Evolutionary conservation across 1,140 invertebrate genomes (phyloP), one percentile per base, ranked within the genome.

Genomic region (Hyles euphorbiae): DNA sequence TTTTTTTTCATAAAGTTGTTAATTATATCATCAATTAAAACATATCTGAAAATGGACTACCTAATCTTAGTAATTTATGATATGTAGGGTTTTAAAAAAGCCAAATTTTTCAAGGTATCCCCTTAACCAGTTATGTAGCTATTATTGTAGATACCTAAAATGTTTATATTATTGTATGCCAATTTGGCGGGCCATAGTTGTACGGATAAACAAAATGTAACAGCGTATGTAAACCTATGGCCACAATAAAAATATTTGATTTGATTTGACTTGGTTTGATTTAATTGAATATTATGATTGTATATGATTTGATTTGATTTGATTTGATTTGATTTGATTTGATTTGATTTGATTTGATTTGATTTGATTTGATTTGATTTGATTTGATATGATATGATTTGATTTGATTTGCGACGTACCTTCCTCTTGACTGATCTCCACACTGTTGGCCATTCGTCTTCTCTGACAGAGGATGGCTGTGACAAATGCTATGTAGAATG

Each of bases 401-500:
- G 22, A 22, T 22, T 22, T 22, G 22, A 22, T 22, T 1, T 22
- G 22, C 22, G 3, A 6, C 46, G 10, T 34, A 32, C 10, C 50
- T 34, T 34, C 12, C 33, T 34, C 52, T 40, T 36, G 34, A 6
- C 34, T 53, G 34, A 34, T 53, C 3, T 40, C 36, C 3, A 6
- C 34, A 12, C 34, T 36, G 6, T n/a, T 2, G n/a, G 11, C 2
- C 9, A 11, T 22, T 44, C 44, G 32, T 43, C 48, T 43, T 9
- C 36, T 65, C 46, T 76, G 67, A 43, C 67, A 79, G 2, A 86
- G 9, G 0, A 84, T 55, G 0, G 63, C 74, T 1, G 75, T 36
- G 0, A 78, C 10, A 36, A 81, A 79, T 0, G 71, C 77, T 11
- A 83, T 53, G 60, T 87, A 85, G 72, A 87, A 87, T 0, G 72